phyloP scores from a whole-genome alignment of 2,797 vertebrate species.

The Pipistrellus pipistrellus region DNA sequence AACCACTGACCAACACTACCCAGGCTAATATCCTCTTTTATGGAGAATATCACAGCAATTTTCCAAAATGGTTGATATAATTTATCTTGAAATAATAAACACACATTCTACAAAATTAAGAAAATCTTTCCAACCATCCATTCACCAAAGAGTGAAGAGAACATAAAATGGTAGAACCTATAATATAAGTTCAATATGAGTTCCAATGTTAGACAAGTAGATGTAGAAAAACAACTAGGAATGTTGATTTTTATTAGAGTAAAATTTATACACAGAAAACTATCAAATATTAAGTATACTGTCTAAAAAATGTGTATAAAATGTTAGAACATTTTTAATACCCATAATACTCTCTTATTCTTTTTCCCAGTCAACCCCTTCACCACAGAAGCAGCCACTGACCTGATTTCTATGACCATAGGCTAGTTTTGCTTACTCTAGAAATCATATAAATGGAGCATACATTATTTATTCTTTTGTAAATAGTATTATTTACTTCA shows the following conservation, averaged over 20 bases:
- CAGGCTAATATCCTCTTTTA: conserved; percentile 38
- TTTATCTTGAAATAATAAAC: conserved; percentile 75
- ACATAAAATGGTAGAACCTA: neutral
- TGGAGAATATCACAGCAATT: conserved; percentile 71
- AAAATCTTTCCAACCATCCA: neutral
- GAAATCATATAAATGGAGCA: neutral
- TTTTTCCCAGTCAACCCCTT: neutral
- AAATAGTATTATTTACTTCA: neutral
- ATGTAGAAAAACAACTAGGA: neutral
- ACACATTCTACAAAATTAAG: conserved; percentile 62
- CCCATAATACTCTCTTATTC: neutral
- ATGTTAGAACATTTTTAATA: neutral
- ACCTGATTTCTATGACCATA: neutral
- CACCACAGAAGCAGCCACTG: neutral
- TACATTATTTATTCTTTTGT: neutral
- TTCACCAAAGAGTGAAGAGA: neutral
- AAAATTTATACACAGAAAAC: neutral
- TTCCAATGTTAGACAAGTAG: neutral
- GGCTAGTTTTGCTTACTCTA: neutral
- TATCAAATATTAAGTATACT: neutral
- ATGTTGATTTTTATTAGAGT: neutral
- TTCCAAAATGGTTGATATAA: conserved; percentile 30
- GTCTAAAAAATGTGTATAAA: neutral
- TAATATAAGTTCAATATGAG: neutral
- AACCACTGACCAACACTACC: too few relatives aligned